Evolutionary conservation across 2,113 vertebrate genomes (phyloP), one percentile per base, ranked within the genome.

Genomic region (Podilymbus podiceps): DNA sequence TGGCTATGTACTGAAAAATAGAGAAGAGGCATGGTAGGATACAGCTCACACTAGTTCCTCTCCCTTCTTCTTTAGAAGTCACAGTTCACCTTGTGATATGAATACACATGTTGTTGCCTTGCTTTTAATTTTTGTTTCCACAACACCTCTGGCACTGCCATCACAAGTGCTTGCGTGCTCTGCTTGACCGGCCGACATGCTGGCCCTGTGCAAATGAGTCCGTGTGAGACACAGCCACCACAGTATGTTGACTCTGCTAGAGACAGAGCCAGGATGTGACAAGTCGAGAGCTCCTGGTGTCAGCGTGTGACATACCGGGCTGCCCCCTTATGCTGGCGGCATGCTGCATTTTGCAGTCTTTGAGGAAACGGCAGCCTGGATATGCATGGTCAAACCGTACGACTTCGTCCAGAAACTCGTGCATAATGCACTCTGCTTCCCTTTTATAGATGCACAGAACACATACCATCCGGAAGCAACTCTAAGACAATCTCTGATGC

Each of bases 351-450:
- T 55, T 88, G 84, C 81, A 56, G 92, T 62, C 52, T 72, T 87
- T 81, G 38, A 88, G 85, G 88, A 91, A 56, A 50, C 0, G 0
- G 42, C 47, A 18, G 12, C n/a, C 68, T 78, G 87, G 42, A 73
- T 73, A 14, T 40, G 60, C 60, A 3, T 83, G 72, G 80, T 58
- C 72, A 91, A 77, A 81, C 46, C 38, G 12, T 74, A 30, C 74
- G 93, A 71, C 92, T 89, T 89, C 81, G 77, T 89, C 84, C 84
- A 96, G 91, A 94, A 90, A 71, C 13, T 33, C n/a, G 42, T 8
- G 30, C 25, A 5, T 38, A 58, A 67, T 55, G 35, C 66, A 8
- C 50, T 83, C 55, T 49, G 47, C 68, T 93, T 94, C 52, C 67
- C 75, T 85, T 68, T 73, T 73, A 42, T 64, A 71, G 78, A 63